phyloP scores from a whole-genome alignment of 2,113 vertebrate species.

The Trichechus manatus region DNA sequence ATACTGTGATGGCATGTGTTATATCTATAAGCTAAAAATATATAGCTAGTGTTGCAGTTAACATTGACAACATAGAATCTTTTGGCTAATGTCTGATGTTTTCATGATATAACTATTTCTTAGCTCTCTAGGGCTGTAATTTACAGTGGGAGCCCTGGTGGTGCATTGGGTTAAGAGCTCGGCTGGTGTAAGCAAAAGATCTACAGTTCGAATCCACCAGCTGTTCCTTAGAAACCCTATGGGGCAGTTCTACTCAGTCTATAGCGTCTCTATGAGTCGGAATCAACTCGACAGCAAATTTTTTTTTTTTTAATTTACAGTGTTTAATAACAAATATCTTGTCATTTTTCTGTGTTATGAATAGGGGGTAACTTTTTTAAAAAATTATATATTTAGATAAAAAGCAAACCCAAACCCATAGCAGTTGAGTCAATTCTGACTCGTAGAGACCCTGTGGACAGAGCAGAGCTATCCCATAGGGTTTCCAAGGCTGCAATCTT shows the following conservation, averaged over 20 bases:
- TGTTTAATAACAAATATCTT: conserved; percentile 45
- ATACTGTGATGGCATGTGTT: not conserved
- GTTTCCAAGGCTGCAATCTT: too few relatives aligned
- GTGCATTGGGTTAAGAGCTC: too few relatives aligned
- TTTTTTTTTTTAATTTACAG: not conserved
- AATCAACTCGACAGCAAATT: not conserved
- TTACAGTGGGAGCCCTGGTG: not conserved
- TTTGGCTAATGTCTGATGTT: conserved; percentile 42
- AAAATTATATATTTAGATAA: not conserved
- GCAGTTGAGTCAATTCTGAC: not conserved
- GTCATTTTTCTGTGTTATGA: not conserved
- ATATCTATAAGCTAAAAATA: not conserved
- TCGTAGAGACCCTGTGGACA: not conserved
- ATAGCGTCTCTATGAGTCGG: too few relatives aligned
- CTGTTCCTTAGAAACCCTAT: too few relatives aligned
- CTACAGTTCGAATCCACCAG: too few relatives aligned
- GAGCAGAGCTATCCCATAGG: not conserved
- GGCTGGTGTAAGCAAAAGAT: too few relatives aligned
- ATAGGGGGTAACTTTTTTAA: not conserved
- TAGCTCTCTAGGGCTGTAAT: conserved; percentile 21
- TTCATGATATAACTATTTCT: not conserved
- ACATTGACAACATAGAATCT: not conserved
- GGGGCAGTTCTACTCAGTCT: too few relatives aligned
- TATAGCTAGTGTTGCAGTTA: not conserved
- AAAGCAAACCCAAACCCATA: not conserved